Base-by-base conservation (phyloP, 2,888 invertebrate species). In the Polyommatus iphigenia region DNA sequence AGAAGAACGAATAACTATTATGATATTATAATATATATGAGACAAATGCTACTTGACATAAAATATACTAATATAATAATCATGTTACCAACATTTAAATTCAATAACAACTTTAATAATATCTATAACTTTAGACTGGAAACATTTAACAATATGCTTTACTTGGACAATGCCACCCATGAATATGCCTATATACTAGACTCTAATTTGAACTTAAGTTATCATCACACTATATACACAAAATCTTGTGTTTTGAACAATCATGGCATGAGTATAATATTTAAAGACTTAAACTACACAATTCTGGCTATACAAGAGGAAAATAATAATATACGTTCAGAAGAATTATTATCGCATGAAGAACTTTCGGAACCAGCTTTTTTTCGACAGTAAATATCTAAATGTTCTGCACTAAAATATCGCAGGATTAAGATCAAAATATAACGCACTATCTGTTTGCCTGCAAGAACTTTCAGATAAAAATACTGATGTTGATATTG, bases 31-130 rank as follows among this genome's bases (percentile, higher is more conserved):
- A 57, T 57, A n/a, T 57, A 18, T 6, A 57, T 57, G n/a, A 57
- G 57, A 57, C 57, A 57, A 6, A 18, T 57, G n/a, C 57, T 57
- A 18, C 57, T 57, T 6, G 18, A 57, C 57, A 57, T 57, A n/a
- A 57, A 57, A 57, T n/a, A 57, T 57, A 57, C n/a, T 57, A 57
- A 57, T 57, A 57, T 57, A 57, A 57, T 57, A 18, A 57, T 57
- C n/a, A n/a, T n/a, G 6, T 57, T 57, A n/a, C 57, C 57, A 57
- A 57, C 57, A 18, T 57, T 57, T n/a, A 57, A 57, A 57, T 57
- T n/a, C 6, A 57, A 57, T 57, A 57, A 57, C 18, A 57, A 57
- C 6, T 57, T n/a, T 57, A 57, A 57, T 57, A 57, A n/a, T 57
- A 2, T 57, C 6, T 57, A 6, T 18, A 57, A 57, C 6, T 57